Base-by-base conservation (phyloP, 2,888 invertebrate genomes). In the Leucophenga maculata region DNA sequence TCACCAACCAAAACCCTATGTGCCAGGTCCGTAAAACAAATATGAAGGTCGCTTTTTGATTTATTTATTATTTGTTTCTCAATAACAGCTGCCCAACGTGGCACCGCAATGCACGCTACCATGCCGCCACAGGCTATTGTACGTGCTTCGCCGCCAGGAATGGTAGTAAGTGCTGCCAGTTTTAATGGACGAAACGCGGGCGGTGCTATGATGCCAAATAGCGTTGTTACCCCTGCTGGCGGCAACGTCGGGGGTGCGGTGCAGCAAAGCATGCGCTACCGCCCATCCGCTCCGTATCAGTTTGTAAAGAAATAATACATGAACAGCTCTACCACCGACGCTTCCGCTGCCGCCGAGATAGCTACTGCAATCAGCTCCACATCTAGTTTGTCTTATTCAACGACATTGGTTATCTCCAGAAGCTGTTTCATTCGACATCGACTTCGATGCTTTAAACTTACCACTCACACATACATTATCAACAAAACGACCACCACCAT, bases 221-320 rank as follows among this genome's bases (percentile, higher is more conserved):
- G 80, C 73, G 79, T 85, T 68, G 80, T 84, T 20, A 71, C 80
- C 71, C 71, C 83, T 6, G 78, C 75, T 31, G 83, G 82, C 16
- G 84, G 83, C 48, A 74, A 78, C 50, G 60, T 39, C 16, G 83
- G 78, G 13, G 82, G 76, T 46, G 72, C 72, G 55, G 83, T 84
- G 65, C 86, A 80, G 50, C 85, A 80, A 18, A 82, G 82, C 70
- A 77, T 86, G 73, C 82, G 87, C 69, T 86, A 86, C 77, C 86
- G 87, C 74, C 77, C 83, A 77, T 76, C 80, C 72, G 79, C 85
- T 71, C 78, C 88, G 60, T 88, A 87, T 80, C 85, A 85, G 70
- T 87, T 85, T 77, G 81, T 86, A 59, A 87, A 86, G 74, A 86
- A 86, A 86, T 86, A 86, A 86, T 84, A 81, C 70, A 84, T 39